Base-by-base conservation (phyloP, 1,140 invertebrate genomes). In the Lethrus apterus region DNA sequence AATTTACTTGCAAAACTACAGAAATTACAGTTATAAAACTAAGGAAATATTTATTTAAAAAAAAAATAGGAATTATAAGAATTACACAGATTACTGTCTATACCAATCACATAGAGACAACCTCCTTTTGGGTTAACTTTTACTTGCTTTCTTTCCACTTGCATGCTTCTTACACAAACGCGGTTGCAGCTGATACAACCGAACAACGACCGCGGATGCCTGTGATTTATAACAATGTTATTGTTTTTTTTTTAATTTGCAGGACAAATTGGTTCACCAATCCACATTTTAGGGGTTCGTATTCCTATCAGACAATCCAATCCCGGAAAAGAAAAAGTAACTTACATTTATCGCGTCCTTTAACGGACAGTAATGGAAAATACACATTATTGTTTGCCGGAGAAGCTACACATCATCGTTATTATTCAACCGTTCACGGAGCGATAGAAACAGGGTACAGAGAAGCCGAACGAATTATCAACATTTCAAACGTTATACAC, bases 361-460 rank as follows among this genome's bases (percentile, higher is more conserved):
- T 58, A 8, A 11, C 29, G 10, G 40, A 50, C 24, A 45, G 40
- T 15, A 24, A 40, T 11, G 52, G 48, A 15, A 40, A 40, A 7
- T 42, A 40, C 4, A 44, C 46, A 10, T 15, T 67, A 24, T 48
- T 55, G 33, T 67, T 67, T 54, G 65, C 63, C 14, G 64, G 66
- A 19, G 72, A 74, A 54, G 70, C 71, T 1, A 70, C 70, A 0
- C 53, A 68, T 32, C 50, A 63, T 2, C 51, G 57, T 9, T 73
- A 72, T 54, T 81, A 74, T 57, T 76, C 76, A 1, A 80, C 76
- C n/a, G 78, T 78, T 2, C 78, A 81, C 58, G 78, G 78, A 4
- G 79, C 78, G 0, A 65, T 74, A 15, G 70, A 78, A 36, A 69
- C 68, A 3, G 77, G 78, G 0, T 63, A 63, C 44, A 64, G 74